Evolutionary conservation across 1,140 invertebrate genomes (phyloP), one percentile per base, ranked within the genome.

Genomic region (Zaprionus nigranus): DNA sequence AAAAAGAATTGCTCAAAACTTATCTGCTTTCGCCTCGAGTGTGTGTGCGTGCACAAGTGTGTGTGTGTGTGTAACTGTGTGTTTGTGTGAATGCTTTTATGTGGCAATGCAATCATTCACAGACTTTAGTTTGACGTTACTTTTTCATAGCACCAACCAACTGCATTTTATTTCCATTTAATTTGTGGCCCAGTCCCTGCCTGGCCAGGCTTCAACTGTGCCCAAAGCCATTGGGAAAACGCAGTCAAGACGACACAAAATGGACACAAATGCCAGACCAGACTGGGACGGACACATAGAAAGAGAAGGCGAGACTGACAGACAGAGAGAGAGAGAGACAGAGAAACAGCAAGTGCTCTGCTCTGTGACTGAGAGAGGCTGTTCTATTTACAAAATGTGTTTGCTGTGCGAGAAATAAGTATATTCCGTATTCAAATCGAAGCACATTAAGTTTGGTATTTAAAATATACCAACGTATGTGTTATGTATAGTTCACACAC

Each of bases 1-100:
- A 88, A 88, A 87, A 88, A 87, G 80, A 87, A 88, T 83, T 88
- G 77, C 84, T 82, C 77, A 83, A 78, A 83, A 80, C 64, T 76
- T 88, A 83, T 75, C 71, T 69, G 28, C 36, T 65, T 46, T 53
- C 13, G 57, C 58, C 40, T 71, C 54, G 30, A 61, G 22, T 49
- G 46, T 34, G 6, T 54, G 17, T 9, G 9, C 43, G 51, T 59
- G 30, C 64, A 5, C 30, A 24, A 22, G 11, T 12, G 13, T 57
- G 58, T 1, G 20, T 20, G 20, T 62, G 13, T 59, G 13, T 60
- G 46, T 30, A n/a, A 43, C 12, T 63, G 36, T 63, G n/a, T 51
- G 9, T 53, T 1, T 56, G 61, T 68, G 38, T 75, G 75, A 54
- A 30, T 54, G 30, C 60, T 30, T 78, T 58, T 56, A 36, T 68